A percentile compares a stretch with the other conserved stretches of the same genome.
These are phyloP conservation scores for Recurvirostra avosetta DNA, from an alignment of 2,113 vertebrate species.

Conservation along the genomic window DNA sequence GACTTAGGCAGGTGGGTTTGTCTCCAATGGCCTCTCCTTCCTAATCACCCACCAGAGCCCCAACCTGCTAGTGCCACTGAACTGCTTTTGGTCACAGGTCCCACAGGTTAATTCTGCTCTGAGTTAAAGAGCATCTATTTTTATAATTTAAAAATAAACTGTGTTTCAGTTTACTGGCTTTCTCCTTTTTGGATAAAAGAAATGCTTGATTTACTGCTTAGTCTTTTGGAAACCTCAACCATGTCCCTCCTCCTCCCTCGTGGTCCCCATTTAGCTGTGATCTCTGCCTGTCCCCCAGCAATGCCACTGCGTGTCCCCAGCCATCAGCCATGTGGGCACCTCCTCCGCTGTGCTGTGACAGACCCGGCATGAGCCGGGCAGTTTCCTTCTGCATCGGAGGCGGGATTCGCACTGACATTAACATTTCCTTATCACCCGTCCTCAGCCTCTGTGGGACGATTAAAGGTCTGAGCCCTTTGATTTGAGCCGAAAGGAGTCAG, in stretches of 20 bases:
- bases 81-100: background rate
- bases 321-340: background rate
- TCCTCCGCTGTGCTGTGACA: accelerated
- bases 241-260: background rate
- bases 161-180: background rate
- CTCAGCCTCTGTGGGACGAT: too few species aligned
- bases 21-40: background rate
- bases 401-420: background rate
- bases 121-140: background rate
- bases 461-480: background rate
- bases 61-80: background rate
- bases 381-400: background rate
- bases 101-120: background rate
- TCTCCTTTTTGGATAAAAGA: background rate
- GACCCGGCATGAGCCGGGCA: accelerated
- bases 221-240: background rate
- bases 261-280: background rate
- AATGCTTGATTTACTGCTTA: background rate
- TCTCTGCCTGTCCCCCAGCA: background rate
- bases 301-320: background rate
- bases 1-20: background rate
- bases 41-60: background rate
- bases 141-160: background rate
- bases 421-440: background rate
- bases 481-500: background rate